Conservation (phyloP, 2,113 vertebrate species). For the Tachysurus vachellii region DNA sequence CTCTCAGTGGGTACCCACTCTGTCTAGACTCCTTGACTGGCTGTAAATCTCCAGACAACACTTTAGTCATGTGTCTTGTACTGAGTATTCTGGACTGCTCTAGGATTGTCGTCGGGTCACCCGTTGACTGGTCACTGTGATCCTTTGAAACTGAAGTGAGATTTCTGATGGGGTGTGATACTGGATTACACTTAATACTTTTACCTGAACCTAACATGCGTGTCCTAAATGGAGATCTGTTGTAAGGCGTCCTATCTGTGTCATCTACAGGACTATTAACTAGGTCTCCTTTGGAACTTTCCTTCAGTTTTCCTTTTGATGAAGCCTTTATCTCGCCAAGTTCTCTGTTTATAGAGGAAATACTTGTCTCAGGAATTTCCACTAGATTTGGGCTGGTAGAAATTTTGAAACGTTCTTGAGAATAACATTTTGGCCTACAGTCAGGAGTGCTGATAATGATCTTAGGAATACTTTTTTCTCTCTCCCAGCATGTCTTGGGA, state of each 20-base stretch:
- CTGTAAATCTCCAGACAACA: constrained; percentile 62
- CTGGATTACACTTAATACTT: constrained; percentile 52
- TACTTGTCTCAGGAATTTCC: constrained; percentile 48
- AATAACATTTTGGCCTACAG: constrained; percentile 35
- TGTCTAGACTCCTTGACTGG: constrained; percentile 50
- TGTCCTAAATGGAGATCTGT: constrained; percentile 20
- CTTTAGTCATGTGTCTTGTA: constrained; percentile 64
- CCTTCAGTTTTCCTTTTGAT: constrained; percentile 67
- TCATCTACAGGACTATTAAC: constrained; percentile 69
- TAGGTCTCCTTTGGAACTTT: constrained; percentile 60
- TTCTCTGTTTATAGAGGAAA: constrained; percentile 40
- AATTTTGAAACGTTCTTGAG: constrained; percentile 16
- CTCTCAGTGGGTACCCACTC: constrained; percentile 60
- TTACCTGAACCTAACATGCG: background rate
- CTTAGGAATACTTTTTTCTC: constrained; percentile 55
- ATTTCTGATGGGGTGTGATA: constrained; percentile 33
- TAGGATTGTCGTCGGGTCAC: constrained; percentile 45
- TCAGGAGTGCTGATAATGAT: constrained; percentile 36
- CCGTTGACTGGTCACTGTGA: constrained; percentile 42
- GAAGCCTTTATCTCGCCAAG: constrained; percentile 62
- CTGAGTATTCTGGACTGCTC: constrained; percentile 5
- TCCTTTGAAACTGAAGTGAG: constrained; percentile 40
- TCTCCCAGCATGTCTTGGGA: constrained; percentile 80
- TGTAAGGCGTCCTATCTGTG: constrained; percentile 60
- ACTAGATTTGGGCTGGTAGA: constrained; percentile 43